These are phyloP conservation scores for Oceanodroma tethys DNA, from an alignment of 2,113 vertebrate species.

Conservation along the genomic window DNA sequence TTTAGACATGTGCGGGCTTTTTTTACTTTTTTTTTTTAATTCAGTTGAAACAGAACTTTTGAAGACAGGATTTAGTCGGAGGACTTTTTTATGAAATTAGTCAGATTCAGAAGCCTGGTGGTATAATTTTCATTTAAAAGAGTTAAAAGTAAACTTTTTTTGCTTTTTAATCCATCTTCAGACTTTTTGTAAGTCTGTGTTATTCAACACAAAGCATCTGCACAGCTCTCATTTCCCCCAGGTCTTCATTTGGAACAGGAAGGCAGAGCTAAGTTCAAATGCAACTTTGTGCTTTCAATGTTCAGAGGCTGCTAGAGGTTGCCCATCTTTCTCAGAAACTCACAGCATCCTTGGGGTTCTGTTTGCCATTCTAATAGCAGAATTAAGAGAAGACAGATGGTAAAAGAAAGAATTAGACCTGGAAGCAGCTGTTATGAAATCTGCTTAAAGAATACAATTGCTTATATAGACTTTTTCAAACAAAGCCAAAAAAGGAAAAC, in stretches of 20 bases:
- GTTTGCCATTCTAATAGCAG: conserved; percentile 37
- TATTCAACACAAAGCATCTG: background rate
- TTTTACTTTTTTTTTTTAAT: background rate
- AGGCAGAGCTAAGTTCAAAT: background rate
- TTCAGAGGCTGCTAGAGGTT: background rate
- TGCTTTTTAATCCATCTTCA: background rate
- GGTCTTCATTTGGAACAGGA: background rate
- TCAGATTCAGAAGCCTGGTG: background rate
- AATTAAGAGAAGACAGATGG: conserved; percentile 48
- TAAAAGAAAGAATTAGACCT: conserved; percentile 27
- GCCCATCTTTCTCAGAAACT: background rate
- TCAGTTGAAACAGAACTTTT: background rate
- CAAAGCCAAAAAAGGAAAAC: background rate
- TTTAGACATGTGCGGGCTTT: background rate
- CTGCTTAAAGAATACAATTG: conserved; percentile 36
- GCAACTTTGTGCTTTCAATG: background rate
- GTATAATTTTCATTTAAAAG: background rate
- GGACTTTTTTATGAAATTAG: background rate
- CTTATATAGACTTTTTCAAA: conserved; percentile 3
- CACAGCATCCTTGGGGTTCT: background rate
- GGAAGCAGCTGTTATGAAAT: conserved; percentile 43
- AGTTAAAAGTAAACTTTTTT: background rate
- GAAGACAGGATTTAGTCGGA: background rate
- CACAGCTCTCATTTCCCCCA: background rate
- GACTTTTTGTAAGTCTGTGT: background rate